Evolutionary conservation across 53 echinoderm and acorn worm species (phyloP), one percentile per base, ranked within the genome.

Genomic region (Antedon mediterranea): DNA sequence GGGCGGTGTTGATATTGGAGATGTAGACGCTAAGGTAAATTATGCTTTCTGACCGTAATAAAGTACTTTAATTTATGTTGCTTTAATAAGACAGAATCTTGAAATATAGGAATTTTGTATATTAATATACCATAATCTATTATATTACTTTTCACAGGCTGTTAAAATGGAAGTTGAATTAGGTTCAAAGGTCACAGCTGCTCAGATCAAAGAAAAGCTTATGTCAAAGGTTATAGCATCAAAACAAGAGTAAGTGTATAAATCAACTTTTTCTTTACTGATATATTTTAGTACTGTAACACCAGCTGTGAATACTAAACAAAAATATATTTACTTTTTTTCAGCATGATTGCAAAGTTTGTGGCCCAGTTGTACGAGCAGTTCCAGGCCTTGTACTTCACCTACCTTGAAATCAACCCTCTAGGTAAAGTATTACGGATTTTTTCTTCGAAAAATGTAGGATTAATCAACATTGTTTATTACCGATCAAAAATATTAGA

Each of bases 1-100:
- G 85, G 94, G 94, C 43, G 94, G 94, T 43, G 94, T 94, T 43
- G 94, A 94, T 87, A 78, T 94, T 30, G 94, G 94, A 6, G 91
- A 94, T 75, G 94, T 94, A 31, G 94, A 94, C 72, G 86, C 91
- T 1, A 94, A 94, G 91, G 94, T 93, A 57, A 3, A 7, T 34
- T n/a, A n/a, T n/a, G n/a, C n/a, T 0, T 37, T 37, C 11, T 37
- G 37, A 37, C 4, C 37, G 11, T 37, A 11, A 37, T 6, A 37
- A 4, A 37, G 37, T 37, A 11, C 37, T 37, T 37, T 11, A 37
- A 4, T 6, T 11, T 37, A 37, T n/a, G n/a, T n/a, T n/a, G n/a
- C n/a, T n/a, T n/a, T n/a, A n/a, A n/a, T n/a, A n/a, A n/a, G n/a
- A n/a, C n/a, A n/a, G n/a, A n/a, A n/a, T n/a, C n/a, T n/a, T n/a